phyloP scores from a whole-genome alignment of 2,113 vertebrate genomes.

The Trichomycterus rosablanca region DNA sequence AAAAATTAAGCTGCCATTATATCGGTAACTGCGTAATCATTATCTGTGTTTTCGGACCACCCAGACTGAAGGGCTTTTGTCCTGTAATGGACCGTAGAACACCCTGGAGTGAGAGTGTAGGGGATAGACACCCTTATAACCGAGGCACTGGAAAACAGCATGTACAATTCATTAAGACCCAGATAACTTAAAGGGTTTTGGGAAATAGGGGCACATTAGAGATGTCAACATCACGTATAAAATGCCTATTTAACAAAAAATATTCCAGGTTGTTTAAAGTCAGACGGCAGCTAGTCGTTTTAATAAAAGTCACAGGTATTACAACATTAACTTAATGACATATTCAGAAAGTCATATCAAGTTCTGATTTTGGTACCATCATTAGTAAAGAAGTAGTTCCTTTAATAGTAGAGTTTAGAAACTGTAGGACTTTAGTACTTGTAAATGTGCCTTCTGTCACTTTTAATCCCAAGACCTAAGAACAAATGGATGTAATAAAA shows the following conservation, averaged over 20 bases:
- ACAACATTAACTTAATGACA: conserved; percentile 7
- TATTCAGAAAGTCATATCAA: too few relatives aligned
- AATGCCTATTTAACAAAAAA: conserved; percentile 2
- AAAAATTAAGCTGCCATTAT: not conserved
- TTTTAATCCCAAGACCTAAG: conserved; percentile 39
- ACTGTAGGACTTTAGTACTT: conserved; percentile 18
- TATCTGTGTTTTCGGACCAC: conserved; percentile 61
- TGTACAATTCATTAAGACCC: conserved; percentile 61
- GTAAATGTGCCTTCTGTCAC: conserved; percentile 35
- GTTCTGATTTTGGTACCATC: too few relatives aligned
- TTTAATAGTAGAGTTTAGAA: too few relatives aligned
- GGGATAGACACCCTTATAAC: conserved; percentile 50
- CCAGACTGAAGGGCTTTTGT: conserved; percentile 50
- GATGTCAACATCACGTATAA: conserved; percentile 11
- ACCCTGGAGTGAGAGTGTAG: conserved; percentile 48
- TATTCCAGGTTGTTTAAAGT: not conserved
- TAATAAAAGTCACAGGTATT: too few relatives aligned
- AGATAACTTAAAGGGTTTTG: conserved; percentile 42
- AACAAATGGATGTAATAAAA: conserved; percentile 48
- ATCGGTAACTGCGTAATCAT: conserved; percentile 4
- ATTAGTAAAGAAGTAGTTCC: too few relatives aligned
- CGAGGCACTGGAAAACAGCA: conserved; percentile 50
- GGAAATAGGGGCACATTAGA: conserved; percentile 45
- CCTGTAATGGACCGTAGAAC: conserved; percentile 61
- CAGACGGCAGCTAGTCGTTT: too few relatives aligned